phyloP scores from a whole-genome alignment of 2,113 vertebrate species.

The Clarias macrocephalus region DNA sequence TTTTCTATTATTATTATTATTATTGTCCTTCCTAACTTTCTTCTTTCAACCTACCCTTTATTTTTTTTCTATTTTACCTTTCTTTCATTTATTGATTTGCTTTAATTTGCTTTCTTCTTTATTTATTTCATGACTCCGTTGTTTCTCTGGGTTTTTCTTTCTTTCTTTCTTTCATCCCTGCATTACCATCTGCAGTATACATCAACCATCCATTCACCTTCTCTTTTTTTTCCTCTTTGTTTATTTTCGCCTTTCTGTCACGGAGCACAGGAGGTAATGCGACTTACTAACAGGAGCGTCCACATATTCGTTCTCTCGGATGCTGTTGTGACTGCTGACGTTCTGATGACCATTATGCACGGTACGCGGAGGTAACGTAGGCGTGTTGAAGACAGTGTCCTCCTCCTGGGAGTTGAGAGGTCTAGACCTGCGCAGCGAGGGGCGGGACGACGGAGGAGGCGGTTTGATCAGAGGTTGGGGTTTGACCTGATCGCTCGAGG shows the following conservation, averaged over 20 bases:
- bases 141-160: background rate
- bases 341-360: constrained; percentile 63
- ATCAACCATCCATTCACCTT: too few relatives aligned
- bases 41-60: too few relatives aligned
- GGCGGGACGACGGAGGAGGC: constrained; percentile 56
- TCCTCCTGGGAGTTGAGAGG: constrained; percentile 66
- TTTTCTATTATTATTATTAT: too few relatives aligned
- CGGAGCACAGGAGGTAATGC: background rate
- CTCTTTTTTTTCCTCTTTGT: background rate
- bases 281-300: constrained; percentile 59
- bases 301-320: constrained; percentile 31
- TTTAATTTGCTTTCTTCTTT: too few relatives aligned
- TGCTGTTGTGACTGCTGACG: constrained; percentile 69
- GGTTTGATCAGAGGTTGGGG: constrained; percentile 48
- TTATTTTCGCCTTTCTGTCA: background rate
- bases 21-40: too few relatives aligned
- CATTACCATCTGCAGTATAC: too few relatives aligned
- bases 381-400: constrained; percentile 1
- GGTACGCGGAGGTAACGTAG: constrained; percentile 37
- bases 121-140: too few relatives aligned
- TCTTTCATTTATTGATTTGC: too few relatives aligned
- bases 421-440: constrained; percentile 71
- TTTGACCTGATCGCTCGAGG: constrained; percentile 54
- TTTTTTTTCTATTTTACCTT: too few relatives aligned
- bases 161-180: background rate